Conservation (phyloP, 2,797 vertebrate species). For the Phalanger gymnotis region DNA sequence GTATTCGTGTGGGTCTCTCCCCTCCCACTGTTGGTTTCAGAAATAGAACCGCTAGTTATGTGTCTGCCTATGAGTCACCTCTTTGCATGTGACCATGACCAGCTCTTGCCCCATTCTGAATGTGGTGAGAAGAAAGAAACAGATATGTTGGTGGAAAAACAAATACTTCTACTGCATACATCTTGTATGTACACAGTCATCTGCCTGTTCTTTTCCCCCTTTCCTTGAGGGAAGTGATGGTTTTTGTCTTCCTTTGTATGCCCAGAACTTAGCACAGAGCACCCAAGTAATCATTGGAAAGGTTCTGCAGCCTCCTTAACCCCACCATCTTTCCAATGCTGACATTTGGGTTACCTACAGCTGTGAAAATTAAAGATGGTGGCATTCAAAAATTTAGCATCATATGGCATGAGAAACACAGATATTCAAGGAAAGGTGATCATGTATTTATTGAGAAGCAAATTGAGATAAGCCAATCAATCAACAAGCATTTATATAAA, state of each 20-base stretch:
- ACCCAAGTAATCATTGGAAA: not conserved
- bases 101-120: not conserved
- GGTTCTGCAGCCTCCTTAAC: not conserved
- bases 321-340: not conserved
- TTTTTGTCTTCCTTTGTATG: not conserved
- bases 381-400: not conserved
- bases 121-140: not conserved
- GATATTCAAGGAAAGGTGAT: not conserved
- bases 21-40: not conserved
- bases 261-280: not conserved
- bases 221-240: not conserved
- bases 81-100: not conserved
- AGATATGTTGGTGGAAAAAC: not conserved
- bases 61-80: not conserved
- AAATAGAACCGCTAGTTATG: not conserved
- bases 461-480: not conserved
- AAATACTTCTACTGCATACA: not conserved
- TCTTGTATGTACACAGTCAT: not conserved
- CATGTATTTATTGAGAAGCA: not conserved
- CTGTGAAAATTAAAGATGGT: not conserved
- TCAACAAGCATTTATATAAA: not conserved
- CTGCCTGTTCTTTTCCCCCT: not conserved
- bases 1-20: not conserved
- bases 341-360: not conserved
- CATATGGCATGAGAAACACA: not conserved